Conservation (phyloP, 2,797 vertebrate species). For the Anableps anableps region DNA sequence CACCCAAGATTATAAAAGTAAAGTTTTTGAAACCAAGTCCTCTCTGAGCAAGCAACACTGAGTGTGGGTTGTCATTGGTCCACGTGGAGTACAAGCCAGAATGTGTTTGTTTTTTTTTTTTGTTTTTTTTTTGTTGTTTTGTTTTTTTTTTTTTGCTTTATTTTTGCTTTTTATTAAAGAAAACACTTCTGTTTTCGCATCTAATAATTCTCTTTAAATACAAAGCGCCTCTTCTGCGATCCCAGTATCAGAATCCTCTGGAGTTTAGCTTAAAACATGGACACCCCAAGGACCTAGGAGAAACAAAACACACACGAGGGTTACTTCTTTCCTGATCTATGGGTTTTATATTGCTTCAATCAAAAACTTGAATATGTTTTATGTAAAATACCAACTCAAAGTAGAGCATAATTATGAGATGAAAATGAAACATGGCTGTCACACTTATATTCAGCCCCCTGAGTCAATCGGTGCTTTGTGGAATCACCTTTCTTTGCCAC, state of each 20-base stretch:
- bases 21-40: constrained; percentile 85
- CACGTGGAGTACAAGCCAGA: constrained; percentile 88
- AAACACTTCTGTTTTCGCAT: constrained; percentile 94
- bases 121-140: constrained; percentile 17
- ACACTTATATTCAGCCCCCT: too few species aligned
- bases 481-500: too few species aligned
- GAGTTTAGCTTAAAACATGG: constrained; percentile 95
- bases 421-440: background rate
- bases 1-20: constrained; percentile 85
- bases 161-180: constrained; percentile 83
- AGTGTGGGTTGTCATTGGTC: constrained; percentile 97
- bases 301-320: constrained; percentile 19
- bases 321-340: background rate
- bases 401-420: background rate
- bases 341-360: background rate
- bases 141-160: background rate
- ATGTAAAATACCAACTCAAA: background rate
- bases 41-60: constrained; percentile 97
- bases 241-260: constrained; percentile 87
- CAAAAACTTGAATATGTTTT: background rate
- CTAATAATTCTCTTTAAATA: constrained; percentile 93
- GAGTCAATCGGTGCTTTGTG: too few species aligned
- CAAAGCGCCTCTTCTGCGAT: constrained; percentile 85
- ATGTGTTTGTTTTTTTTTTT: constrained; percentile 73
- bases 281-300: constrained; percentile 95